phyloP scores from a whole-genome alignment of 1,140 invertebrate species.

The Lamellibrachia luymesi region DNA sequence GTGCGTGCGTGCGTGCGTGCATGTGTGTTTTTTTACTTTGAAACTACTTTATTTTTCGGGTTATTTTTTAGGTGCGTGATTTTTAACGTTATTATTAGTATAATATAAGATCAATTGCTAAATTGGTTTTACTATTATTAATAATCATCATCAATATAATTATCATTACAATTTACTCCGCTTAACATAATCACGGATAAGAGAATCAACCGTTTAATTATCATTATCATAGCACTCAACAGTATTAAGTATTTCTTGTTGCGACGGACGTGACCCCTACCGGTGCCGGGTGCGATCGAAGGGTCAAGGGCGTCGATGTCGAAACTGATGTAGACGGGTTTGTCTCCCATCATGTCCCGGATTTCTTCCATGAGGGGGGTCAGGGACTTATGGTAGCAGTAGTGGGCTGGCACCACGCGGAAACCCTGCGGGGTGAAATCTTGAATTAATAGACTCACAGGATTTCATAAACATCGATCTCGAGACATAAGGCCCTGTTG shows the following conservation, averaged over 20 bases:
- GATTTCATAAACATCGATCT: no score
- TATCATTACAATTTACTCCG: not conserved
- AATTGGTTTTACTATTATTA: no score
- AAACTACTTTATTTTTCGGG: no score
- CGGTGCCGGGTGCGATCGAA: constrained; percentile 82
- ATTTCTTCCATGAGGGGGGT: constrained; percentile 47
- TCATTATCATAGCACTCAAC: not conserved
- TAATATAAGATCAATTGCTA: no score
- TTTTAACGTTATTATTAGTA: no score
- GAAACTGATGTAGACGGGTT: constrained; percentile 83
- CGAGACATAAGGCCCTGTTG: no score
- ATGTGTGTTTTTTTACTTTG: no score
- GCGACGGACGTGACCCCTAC: constrained; percentile 56
- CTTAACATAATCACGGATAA: not conserved
- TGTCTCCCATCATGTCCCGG: constrained; percentile 56
- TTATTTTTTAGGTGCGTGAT: no score
- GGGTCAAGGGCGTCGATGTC: constrained; percentile 88
- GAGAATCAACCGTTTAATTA: not conserved
- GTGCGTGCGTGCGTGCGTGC: no score
- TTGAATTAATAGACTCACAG: no score
- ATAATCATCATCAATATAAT: no score
- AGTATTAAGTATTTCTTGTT: not conserved
- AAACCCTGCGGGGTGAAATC: constrained; percentile 41
- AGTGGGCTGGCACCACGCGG: constrained; percentile 36
- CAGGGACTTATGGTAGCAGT: constrained; percentile 49